Base-by-base conservation (phyloP, 2,797 vertebrate genomes). In the Gorsachius magnificus region DNA sequence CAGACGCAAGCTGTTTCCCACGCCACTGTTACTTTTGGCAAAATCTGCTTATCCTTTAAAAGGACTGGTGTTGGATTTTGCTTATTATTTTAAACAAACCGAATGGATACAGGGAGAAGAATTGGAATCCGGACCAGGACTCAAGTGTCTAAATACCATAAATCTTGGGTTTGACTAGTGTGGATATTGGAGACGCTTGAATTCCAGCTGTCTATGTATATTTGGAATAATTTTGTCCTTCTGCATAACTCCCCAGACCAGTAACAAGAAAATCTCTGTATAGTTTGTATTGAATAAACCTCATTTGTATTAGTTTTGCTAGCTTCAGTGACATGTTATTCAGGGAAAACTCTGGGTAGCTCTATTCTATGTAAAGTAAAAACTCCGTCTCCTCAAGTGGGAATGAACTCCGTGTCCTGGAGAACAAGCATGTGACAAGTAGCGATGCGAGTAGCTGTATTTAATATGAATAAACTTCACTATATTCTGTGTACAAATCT, bases 401-500 rank as follows among this genome's bases (percentile, higher is more conserved):
- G n/a, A 56, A 12, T 5, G 13, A 38, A 10, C 56, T 58, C 3
- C 0, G 26, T 21, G 29, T 70, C 76, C 94, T 38, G 65, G 29
- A 28, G 50, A 41, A 13, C 1, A 41, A 65, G 50, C 35, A 2
- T 17, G 38, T 36, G 77, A 57, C 20, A 31, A 50, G 43, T 13
- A 26, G n/a, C 6, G 19, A 5, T 56, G 80, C 64, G 12, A 51
- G 36, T 8, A 28, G 38, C 1, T 54, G 87, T 71, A 26, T 75
- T 94, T 38, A 57, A 16, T 51, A 20, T 8, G 8, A 97, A 96
- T 96, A 97, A 97, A 97, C 63, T 41, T 70, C 33, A 20, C 83
- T 75, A 1, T 71, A 36, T 90, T 86, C 95, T 65, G 29, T 43
- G 48, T 63, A 31, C 17, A 31, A 16, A 57, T 22, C 35, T 6